These are phyloP conservation scores for Dromaius novaehollandiae DNA, from an alignment of 2,113 vertebrate genomes.

Conservation along the genomic window DNA sequence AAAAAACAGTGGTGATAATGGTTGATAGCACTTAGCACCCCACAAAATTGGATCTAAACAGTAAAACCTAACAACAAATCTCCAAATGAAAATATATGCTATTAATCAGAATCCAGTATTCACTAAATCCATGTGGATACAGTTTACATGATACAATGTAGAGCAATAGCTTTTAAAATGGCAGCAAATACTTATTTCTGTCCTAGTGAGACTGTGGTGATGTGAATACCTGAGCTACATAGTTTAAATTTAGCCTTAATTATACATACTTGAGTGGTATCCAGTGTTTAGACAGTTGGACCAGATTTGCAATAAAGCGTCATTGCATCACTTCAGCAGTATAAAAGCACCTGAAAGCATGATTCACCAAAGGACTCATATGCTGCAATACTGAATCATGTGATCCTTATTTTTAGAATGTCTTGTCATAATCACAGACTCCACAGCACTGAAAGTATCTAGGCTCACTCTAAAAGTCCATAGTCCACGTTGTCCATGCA, in stretches of 20 bases:
- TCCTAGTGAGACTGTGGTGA: rapidly evolving
- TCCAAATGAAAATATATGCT: neutral
- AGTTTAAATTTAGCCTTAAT: neutral
- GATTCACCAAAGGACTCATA: neutral
- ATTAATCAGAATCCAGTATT: neutral
- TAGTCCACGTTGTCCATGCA: neutral
- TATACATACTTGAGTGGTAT: neutral
- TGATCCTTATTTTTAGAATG: neutral
- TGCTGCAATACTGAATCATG: neutral
- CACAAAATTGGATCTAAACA: neutral
- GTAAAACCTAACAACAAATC: neutral
- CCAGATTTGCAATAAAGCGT: neutral
- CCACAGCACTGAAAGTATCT: neutral
- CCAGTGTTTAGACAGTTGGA: neutral
- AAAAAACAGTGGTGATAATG: neutral
- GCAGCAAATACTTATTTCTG: neutral
- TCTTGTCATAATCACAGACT: neutral
- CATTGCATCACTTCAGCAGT: neutral
- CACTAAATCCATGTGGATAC: neutral
- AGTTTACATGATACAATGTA: neutral
- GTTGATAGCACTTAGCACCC: neutral
- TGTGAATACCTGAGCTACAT: neutral
- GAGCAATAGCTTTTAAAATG: neutral
- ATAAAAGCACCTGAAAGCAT: neutral
- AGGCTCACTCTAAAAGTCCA: neutral